phyloP scores from a whole-genome alignment of 2,888 invertebrate species.

The Bugula neritina region DNA sequence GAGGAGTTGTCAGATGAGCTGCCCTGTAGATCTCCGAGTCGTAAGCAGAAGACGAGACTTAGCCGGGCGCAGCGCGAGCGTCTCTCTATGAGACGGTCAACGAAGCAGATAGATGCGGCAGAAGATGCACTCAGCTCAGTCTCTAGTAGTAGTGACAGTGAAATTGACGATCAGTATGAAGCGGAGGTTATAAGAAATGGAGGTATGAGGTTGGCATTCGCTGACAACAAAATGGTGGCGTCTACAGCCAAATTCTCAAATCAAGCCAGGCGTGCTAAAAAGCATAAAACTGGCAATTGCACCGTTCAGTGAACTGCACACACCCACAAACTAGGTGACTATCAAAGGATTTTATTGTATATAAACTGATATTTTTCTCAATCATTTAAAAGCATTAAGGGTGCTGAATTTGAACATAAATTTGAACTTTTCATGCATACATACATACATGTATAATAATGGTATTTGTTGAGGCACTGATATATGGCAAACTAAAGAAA shows the following conservation, averaged over 20 bases:
- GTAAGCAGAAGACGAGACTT: background rate
- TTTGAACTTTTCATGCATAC: too few species aligned
- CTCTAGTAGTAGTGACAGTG: slow-evolving; percentile 69
- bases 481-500: too few species aligned
- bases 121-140: slow-evolving; percentile 84
- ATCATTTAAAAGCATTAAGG: too few species aligned
- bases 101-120: slow-evolving; percentile 61
- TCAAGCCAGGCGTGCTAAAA: background rate
- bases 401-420: too few species aligned
- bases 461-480: too few species aligned
- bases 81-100: background rate
- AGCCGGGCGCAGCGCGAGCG: slow-evolving; percentile 4
- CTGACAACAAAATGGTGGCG: background rate
- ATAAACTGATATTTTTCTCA: too few species aligned
- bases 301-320: slow-evolving; percentile 20
- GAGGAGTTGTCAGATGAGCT: too few species aligned
- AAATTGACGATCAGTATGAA: slow-evolving; percentile 45
- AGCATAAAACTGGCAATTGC: slow-evolving; percentile 1
- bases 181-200: slow-evolving; percentile 16
- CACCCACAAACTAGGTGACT: too few species aligned
- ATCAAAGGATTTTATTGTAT: too few species aligned
- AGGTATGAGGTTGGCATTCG: slow-evolving; percentile 13
- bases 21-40: background rate
- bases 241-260: background rate
- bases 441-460: too few species aligned